Evolutionary conservation across 2,888 invertebrate genomes (phyloP), one percentile per base, ranked within the genome.

Genomic region (Xanthostigma xanthostigma): DNA sequence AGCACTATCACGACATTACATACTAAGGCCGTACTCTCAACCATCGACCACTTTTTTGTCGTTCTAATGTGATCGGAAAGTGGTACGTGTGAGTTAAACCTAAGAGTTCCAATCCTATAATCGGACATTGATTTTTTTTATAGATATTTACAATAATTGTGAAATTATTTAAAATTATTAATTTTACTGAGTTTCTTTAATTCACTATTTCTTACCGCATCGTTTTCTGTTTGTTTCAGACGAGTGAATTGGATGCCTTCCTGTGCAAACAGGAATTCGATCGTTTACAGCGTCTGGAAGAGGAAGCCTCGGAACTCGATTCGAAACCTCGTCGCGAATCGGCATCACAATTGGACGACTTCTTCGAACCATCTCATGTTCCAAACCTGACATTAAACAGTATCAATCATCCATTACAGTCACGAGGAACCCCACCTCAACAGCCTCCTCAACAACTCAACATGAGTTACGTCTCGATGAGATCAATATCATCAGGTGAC

Each of bases 201-300:
- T 17, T 2, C 17, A 17, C 4, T n/a, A 17, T 6, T 27, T 27
- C 27, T 27, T 27, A 27, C 27, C 27, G 6, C 1, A 27, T n/a
- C n/a, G 6, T 27, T 27, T 27, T 27, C 27, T 27, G 3, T 55
- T 59, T 51, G 48, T 71, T 73, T 13, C 78, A 84, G 82, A 79
- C 81, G 65, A 81, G 81, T 69, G 86, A 86, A 64, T 73, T 86
- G 68, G 85, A 86, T 69, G 81, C 82, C 56, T 76, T 83, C 71
- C 78, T 86, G 65, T 82, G 81, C 72, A 79, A 83, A 69, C 81
- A 81, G 72, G 83, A 77, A 72, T 76, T 81, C 73, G 75, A 76
- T 57, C 72, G 80, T 64, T 56, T 70, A 63, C 64, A 70, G 67
- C 70, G 78, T 68, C 71, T 79, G 68, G 77, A 76, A 66, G 76